Evolutionary conservation across 1,140 invertebrate genomes (phyloP).

Genomic region (Dryas iulia): DNA sequence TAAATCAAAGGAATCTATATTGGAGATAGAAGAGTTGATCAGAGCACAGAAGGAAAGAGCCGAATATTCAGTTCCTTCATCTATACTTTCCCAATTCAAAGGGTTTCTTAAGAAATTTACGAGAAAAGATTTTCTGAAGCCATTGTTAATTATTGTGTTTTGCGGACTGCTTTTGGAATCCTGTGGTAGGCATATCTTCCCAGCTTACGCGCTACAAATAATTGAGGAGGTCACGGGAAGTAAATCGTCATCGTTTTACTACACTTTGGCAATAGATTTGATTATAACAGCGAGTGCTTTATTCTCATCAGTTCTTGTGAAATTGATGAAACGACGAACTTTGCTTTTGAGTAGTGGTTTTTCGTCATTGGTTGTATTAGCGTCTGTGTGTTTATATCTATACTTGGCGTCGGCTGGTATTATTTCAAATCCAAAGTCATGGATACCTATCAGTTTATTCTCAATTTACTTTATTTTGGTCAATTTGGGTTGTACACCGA

Average conservation of each 20-base stretch:
- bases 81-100: slow-evolving; percentile 1
- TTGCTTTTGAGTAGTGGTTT: slow-evolving; percentile 53
- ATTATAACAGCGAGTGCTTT: slow-evolving; percentile 55
- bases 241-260: slow-evolving; percentile 52
- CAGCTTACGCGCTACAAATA: slow-evolving; percentile 59
- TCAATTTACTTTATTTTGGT: slow-evolving; percentile 53
- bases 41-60: slow-evolving; percentile 45
- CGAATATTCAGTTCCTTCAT: background rate
- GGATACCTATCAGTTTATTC: slow-evolving; percentile 51
- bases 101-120: slow-evolving; percentile 55
- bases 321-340: slow-evolving; percentile 51
- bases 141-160: slow-evolving; percentile 47
- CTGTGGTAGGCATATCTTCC: slow-evolving; percentile 61
- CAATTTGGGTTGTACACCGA: slow-evolving; percentile 62
- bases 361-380: slow-evolving; percentile 41
- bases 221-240: slow-evolving; percentile 49
- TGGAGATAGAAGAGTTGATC: slow-evolving; percentile 50
- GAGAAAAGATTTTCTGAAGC: slow-evolving; percentile 55
- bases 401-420: slow-evolving; percentile 39
- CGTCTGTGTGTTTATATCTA: slow-evolving; percentile 43
- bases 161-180: slow-evolving; percentile 50
- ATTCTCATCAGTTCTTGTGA: slow-evolving; percentile 55
- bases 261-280: slow-evolving; percentile 54
- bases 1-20: slow-evolving; percentile 32
- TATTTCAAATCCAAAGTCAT: slow-evolving; percentile 43